Evolutionary conservation across 2,113 vertebrate genomes (phyloP).

Genomic region (Esox niger): DNA sequence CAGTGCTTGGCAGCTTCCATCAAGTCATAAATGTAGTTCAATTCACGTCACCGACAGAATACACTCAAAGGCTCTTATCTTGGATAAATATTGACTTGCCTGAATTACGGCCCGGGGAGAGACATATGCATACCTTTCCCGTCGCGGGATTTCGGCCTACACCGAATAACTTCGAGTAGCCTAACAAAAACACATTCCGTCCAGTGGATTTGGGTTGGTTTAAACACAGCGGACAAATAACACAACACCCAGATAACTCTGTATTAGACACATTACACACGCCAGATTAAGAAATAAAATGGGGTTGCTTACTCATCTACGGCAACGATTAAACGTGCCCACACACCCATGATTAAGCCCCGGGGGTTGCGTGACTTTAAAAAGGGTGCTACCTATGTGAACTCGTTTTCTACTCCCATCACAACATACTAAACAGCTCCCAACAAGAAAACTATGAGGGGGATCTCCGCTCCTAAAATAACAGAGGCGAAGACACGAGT

Average conservation of each 20-base stretch:
- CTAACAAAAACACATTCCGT: background rate
- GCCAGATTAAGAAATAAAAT: background rate
- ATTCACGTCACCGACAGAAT: conserved; percentile 43
- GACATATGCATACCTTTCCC: conserved; percentile 33
- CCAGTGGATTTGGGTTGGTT: background rate
- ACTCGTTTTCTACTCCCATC: conserved; percentile 55
- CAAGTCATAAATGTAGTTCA: conserved; percentile 52
- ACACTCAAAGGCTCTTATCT: conserved; percentile 61
- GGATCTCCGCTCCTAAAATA: conserved; percentile 45
- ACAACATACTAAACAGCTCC: conserved; percentile 45
- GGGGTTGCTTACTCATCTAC: conserved; percentile 25
- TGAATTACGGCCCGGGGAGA: conserved; percentile 21
- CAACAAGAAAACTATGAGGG: conserved; percentile 37
- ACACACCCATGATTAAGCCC: conserved; percentile 18
- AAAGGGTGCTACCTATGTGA: conserved; percentile 42
- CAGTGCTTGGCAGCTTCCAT: background rate
- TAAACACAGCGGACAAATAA: background rate
- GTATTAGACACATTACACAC: conserved; percentile 5
- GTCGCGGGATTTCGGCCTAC: background rate
- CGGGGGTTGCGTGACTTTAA: conserved; percentile 60
- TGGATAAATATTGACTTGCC: conserved; percentile 66
- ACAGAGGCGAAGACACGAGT: conserved; percentile 10
- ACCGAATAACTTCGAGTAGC: conserved; percentile 12
- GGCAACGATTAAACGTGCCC: conserved; percentile 53
- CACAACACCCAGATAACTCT: background rate